Evolutionary conservation across 1,140 invertebrate genomes (phyloP).

Genomic region (Apis cerana): DNA sequence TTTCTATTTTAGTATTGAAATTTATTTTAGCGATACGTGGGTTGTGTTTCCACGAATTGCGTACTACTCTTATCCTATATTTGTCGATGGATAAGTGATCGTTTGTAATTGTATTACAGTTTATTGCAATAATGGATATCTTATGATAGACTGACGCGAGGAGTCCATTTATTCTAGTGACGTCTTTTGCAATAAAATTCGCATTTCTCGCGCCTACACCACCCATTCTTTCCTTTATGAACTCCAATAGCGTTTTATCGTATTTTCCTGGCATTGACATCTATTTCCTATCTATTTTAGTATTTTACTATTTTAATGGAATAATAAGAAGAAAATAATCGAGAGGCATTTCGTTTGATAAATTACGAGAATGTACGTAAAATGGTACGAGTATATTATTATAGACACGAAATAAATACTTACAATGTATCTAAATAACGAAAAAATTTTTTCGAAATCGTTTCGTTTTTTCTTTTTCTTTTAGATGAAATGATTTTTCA

Average conservation of each 20-base stretch:
- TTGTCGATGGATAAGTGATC: not conserved
- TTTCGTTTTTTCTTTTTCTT: no score
- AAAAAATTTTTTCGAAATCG: no score
- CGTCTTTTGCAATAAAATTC: slow-evolving; percentile 6
- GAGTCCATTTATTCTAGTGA: not conserved
- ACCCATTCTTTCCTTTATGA: not conserved
- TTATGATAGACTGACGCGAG: not conserved
- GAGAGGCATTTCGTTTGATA: not conserved
- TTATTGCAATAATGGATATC: not conserved
- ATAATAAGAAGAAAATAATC: not conserved
- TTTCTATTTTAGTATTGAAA: no score
- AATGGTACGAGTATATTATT: no score
- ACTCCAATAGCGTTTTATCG: not conserved
- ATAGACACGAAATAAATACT: no score
- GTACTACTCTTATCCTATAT: no score
- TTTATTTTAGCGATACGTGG: not conserved
- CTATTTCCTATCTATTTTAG: not conserved
- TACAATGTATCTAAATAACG: no score
- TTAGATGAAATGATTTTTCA: no score
- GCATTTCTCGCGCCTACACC: not conserved
- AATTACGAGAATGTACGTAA: no score
- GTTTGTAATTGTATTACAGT: not conserved
- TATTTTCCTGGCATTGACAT: slow-evolving; percentile 2
- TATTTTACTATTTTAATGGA: not conserved
- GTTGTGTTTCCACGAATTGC: not conserved